Evolutionary conservation across 2,888 invertebrate genomes (phyloP).

Genomic region (Merodon equestris): DNA sequence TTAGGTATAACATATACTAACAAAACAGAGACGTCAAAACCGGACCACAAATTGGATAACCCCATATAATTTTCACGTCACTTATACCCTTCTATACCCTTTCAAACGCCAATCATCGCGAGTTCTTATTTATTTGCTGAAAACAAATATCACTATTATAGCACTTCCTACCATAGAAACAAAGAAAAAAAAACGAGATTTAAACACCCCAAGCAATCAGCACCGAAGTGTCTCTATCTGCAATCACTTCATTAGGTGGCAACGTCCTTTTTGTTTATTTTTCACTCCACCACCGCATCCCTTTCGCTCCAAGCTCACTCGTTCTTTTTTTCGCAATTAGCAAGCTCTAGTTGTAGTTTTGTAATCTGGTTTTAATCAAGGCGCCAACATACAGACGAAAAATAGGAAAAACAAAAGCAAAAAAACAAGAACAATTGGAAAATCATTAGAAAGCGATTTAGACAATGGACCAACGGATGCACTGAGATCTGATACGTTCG

Average conservation of each 20-base stretch:
- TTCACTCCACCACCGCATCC: background rate
- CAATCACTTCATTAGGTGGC: constrained; percentile 63
- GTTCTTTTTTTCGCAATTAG: constrained; percentile 48
- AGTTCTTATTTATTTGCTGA: no score
- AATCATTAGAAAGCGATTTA: constrained; percentile 68
- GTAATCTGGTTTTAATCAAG: constrained; percentile 59
- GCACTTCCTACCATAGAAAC: no score
- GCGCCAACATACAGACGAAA: constrained; percentile 31
- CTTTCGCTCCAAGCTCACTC: background rate
- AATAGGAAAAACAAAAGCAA: constrained; percentile 13
- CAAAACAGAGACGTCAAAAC: no score
- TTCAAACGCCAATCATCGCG: no score
- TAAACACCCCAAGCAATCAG: constrained; percentile 53
- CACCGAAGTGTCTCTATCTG: constrained; percentile 50
- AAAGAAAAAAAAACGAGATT: constrained; percentile 29
- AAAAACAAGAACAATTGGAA: constrained; percentile 54
- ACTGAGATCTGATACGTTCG: constrained; percentile 18
- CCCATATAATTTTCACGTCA: no score
- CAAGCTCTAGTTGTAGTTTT: constrained; percentile 51
- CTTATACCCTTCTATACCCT: no score
- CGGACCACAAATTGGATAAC: no score
- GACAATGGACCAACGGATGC: constrained; percentile 60
- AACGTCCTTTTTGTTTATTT: constrained; percentile 49
- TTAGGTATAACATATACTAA: no score
- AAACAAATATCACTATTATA: no score